phyloP scores from a whole-genome alignment of 2,888 invertebrate genomes.

The Phrixothrix hirtus region DNA sequence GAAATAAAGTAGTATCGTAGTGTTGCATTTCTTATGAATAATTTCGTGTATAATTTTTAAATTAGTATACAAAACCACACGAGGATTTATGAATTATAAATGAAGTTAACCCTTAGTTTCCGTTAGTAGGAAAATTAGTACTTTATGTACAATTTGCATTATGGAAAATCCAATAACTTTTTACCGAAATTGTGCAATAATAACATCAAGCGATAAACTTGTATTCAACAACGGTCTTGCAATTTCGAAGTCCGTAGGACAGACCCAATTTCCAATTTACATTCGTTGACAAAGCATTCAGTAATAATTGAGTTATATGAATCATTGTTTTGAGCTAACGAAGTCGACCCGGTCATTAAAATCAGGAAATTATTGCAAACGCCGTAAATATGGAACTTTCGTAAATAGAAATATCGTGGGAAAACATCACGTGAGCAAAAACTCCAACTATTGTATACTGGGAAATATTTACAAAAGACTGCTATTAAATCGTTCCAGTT shows the following conservation, averaged over 20 bases:
- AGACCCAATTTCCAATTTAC: constrained; percentile 34
- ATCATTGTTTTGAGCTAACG: constrained; percentile 45
- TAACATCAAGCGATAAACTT: neutral
- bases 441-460: constrained; percentile 15
- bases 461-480: constrained; percentile 20
- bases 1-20: constrained; percentile 3
- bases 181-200: neutral
- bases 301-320: constrained; percentile 41
- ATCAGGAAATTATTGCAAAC: constrained; percentile 44
- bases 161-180: neutral
- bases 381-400: constrained; percentile 23
- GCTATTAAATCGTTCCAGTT: constrained; percentile 17
- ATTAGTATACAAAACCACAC: constrained; percentile 5
- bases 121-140: constrained; percentile 2
- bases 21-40: constrained; percentile 6
- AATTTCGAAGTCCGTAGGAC: constrained; percentile 6
- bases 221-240: neutral
- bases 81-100: constrained; percentile 9
- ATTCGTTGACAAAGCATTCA: constrained; percentile 36
- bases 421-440: constrained; percentile 18
- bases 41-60: constrained; percentile 11
- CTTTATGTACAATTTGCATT: neutral
- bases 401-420: constrained; percentile 18
- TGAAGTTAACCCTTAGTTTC: constrained; percentile 7
- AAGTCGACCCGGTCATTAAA: constrained; percentile 44